phyloP scores from a whole-genome alignment of 2,113 vertebrate species.

The Spermophilus dauricus region DNA sequence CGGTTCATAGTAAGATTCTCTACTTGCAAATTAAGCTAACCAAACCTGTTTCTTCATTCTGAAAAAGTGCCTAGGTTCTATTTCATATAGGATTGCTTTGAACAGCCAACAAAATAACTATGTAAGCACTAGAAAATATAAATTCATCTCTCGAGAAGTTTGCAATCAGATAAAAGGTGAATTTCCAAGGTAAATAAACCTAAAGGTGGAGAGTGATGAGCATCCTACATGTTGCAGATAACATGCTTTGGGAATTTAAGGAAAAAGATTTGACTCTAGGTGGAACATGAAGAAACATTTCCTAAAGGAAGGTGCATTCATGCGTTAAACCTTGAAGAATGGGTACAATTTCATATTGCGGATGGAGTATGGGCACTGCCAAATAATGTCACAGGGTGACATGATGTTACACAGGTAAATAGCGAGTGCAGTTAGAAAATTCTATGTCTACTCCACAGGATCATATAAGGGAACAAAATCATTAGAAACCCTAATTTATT shows the following conservation, averaged over 20 bases:
- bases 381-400: background rate
- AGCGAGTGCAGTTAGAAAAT: background rate
- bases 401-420: too few species aligned
- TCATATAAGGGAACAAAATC: conserved; percentile 23
- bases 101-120: conserved; percentile 50
- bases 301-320: background rate
- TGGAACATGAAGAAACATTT: background rate
- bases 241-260: background rate
- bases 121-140: background rate
- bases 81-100: background rate
- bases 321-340: background rate
- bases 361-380: background rate
- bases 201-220: background rate
- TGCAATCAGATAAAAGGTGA: background rate
- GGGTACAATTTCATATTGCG: background rate
- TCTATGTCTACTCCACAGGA: background rate
- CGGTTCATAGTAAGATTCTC: conserved; percentile 42
- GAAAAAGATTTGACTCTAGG: background rate
- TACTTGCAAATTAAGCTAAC: conserved; percentile 7
- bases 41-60: too few species aligned
- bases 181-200: background rate
- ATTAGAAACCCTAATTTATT: conserved; percentile 50
- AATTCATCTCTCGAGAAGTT: background rate
- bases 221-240: background rate
- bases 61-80: background rate